A percentile compares a stretch with the other conserved stretches of the same genome.
Conservation (phyloP, 2,797 vertebrate genomes). For the Tauraco hartlaubi region DNA sequence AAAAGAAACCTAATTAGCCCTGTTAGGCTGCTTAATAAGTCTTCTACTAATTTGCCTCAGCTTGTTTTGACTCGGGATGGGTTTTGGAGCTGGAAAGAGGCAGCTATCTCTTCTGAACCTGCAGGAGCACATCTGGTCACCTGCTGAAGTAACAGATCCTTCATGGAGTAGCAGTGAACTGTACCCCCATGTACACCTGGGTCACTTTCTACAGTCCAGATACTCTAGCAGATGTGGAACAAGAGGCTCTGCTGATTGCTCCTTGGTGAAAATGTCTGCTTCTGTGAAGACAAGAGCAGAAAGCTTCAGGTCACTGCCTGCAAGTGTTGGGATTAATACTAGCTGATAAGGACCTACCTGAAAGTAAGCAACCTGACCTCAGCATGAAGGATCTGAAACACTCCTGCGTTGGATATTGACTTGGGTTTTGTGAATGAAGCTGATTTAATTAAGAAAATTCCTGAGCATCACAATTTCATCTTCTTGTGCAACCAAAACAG, state of each 20-base stretch:
- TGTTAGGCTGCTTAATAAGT: neutral
- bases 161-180: neutral
- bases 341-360: neutral
- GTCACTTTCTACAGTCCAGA: neutral
- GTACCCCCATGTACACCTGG: neutral
- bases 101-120: neutral
- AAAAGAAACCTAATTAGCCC: neutral
- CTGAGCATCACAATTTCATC: neutral
- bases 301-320: neutral
- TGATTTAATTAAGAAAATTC: neutral
- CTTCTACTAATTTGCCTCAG: neutral
- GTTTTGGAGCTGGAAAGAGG: neutral
- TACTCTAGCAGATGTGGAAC: neutral
- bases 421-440: neutral
- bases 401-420: neutral
- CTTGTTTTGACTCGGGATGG: neutral
- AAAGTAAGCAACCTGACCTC: neutral
- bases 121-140: neutral
- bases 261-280: neutral
- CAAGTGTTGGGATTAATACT: neutral
- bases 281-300: neutral
- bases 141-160: neutral
- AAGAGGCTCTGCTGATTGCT: neutral
- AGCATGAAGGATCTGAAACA: neutral
- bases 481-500: rapidly evolving